Evolutionary conservation across 2,113 vertebrate genomes (phyloP).

Genomic region (Gopherus evgoodei): DNA sequence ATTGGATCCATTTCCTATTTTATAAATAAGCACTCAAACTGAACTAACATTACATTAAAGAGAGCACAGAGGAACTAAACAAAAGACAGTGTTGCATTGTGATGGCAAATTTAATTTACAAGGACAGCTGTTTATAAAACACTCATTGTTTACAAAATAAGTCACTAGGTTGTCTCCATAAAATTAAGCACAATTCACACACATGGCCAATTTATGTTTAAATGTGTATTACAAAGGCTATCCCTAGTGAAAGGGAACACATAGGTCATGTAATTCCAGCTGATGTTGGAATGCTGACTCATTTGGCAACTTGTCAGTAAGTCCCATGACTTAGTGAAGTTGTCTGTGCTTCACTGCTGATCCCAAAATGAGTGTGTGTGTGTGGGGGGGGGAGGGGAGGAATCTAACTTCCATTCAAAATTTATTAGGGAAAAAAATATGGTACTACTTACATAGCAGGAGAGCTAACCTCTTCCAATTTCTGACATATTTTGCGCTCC

Average conservation of each 20-base stretch:
- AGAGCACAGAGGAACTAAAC: slow-evolving; percentile 16
- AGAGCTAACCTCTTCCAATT: background rate
- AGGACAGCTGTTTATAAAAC: background rate
- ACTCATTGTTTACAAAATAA: background rate
- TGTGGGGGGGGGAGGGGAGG: background rate
- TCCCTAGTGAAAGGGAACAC: fast-evolving
- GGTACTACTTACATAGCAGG: fast-evolving
- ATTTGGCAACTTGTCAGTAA: background rate
- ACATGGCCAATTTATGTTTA: background rate
- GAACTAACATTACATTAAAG: background rate
- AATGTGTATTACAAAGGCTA: fast-evolving
- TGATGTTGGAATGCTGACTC: background rate
- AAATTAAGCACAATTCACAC: background rate
- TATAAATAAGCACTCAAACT: background rate
- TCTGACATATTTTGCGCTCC: background rate
- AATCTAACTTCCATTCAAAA: background rate
- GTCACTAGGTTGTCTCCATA: background rate
- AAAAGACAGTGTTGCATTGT: background rate
- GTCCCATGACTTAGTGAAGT: fast-evolving
- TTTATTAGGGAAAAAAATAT: background rate
- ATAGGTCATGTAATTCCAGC: background rate
- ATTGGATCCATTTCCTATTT: background rate
- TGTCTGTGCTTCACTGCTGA: background rate
- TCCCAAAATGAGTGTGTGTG: background rate
- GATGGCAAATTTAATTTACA: background rate